A percentile compares a stretch with the other conserved stretches of the same genome.
These are phyloP conservation scores for western clawed frog (Xenopus tropicalis) DNA, from an alignment of 2,113 vertebrate genomes.

Conservation along the genomic window DNA sequence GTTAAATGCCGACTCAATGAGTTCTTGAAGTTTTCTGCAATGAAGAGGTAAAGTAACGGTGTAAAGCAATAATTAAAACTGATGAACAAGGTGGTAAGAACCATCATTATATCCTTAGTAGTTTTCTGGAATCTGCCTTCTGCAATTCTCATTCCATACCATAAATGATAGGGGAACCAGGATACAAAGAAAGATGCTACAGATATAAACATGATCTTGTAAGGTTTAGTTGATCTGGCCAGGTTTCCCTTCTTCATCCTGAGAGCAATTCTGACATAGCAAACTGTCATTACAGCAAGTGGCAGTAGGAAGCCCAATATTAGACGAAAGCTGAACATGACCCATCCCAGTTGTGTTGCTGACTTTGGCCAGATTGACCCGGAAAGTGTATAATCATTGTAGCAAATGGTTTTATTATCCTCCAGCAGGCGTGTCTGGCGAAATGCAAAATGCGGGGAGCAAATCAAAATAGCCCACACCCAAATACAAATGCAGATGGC, in stretches of 20 bases:
- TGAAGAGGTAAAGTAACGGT: slow-evolving; percentile 51
- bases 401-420: slow-evolving; percentile 36
- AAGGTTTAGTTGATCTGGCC: slow-evolving; percentile 69
- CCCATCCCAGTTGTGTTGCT: slow-evolving; percentile 14
- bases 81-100: slow-evolving; percentile 11
- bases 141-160: slow-evolving; percentile 45
- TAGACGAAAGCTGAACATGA: slow-evolving; percentile 44
- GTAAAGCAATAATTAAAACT: slow-evolving; percentile 54
- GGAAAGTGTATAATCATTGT: slow-evolving; percentile 46
- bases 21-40: slow-evolving; percentile 51
- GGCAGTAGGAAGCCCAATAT: slow-evolving; percentile 69
- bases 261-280: slow-evolving; percentile 66
- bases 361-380: slow-evolving; percentile 21
- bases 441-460: slow-evolving; percentile 49
- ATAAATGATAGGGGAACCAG: slow-evolving; percentile 74
- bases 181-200: slow-evolving; percentile 73
- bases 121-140: neutral
- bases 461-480: slow-evolving; percentile 42
- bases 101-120: neutral
- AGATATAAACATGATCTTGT: slow-evolving; percentile 71
- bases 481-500: slow-evolving; percentile 46
- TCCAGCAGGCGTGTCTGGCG: slow-evolving; percentile 26
- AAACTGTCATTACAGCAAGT: slow-evolving; percentile 66
- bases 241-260: slow-evolving; percentile 65
- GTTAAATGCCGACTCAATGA: slow-evolving; percentile 49